phyloP scores from a whole-genome alignment of 2,797 vertebrate genomes.

The Diplodus sargus region DNA sequence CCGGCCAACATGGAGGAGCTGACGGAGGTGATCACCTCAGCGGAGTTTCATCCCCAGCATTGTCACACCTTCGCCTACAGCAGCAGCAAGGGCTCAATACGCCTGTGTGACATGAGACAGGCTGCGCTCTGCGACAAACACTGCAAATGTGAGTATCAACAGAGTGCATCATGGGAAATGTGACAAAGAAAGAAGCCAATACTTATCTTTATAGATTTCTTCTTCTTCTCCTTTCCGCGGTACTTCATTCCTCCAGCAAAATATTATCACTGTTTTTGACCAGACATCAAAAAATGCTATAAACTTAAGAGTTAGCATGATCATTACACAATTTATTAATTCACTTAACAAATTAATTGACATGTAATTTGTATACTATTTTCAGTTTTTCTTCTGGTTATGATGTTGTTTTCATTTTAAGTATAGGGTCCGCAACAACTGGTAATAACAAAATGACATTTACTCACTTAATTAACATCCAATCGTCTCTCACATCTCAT shows the following conservation, averaged over 20 bases:
- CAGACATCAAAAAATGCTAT: neutral
- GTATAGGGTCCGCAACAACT: too few relatives aligned
- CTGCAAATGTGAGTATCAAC: conserved; percentile 92
- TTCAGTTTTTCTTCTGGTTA: neutral
- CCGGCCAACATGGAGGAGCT: conserved; percentile 99
- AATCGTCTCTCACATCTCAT: too few relatives aligned
- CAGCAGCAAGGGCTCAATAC: conserved; percentile 99
- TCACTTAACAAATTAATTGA: neutral
- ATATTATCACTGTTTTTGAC: neutral
- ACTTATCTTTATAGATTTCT: neutral
- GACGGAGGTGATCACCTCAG: conserved; percentile 97
- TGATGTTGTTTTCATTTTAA: too few relatives aligned
- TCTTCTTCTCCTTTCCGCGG: neutral
- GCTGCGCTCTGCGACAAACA: conserved; percentile 94
- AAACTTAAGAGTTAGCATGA: neutral
- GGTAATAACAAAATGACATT: too few relatives aligned
- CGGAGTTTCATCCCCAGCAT: conserved; percentile 96
- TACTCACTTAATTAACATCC: too few relatives aligned
- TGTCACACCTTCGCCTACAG: conserved; percentile 99
- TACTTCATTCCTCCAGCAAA: neutral
- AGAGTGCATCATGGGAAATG: conserved; percentile 1
- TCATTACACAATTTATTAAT: neutral
- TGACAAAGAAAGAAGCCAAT: neutral
- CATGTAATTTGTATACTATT: conserved; percentile 2
- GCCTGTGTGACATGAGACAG: conserved; percentile 97